These are phyloP conservation scores for Sinonovacula constricta DNA, from an alignment of 1,140 invertebrate genomes.

Conservation along the genomic window DNA sequence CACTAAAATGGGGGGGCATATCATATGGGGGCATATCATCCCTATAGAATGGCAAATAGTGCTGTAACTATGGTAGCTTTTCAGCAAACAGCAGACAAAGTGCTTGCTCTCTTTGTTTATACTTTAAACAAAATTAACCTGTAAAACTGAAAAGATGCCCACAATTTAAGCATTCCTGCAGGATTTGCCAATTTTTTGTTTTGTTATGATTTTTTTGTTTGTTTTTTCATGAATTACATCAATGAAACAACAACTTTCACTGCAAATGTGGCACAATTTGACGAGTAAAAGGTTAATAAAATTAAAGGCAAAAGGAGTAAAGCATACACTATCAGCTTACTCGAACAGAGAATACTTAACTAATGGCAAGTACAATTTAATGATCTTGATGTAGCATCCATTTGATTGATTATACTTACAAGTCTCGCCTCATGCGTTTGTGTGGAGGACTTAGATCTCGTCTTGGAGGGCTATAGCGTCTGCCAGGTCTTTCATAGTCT, in stretches of 20 bases:
- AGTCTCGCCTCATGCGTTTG: conserved; percentile 77
- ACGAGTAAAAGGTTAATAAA: too few relatives aligned
- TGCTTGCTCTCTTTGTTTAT: not conserved
- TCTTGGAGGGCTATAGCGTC: conserved; percentile 67
- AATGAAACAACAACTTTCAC: too few relatives aligned
- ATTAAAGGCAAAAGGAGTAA: too few relatives aligned
- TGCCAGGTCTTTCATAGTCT: conserved; percentile 63
- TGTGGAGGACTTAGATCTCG: conserved; percentile 74
- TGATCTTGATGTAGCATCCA: too few relatives aligned
- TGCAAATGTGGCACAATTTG: too few relatives aligned
- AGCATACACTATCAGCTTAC: too few relatives aligned
- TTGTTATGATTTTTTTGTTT: too few relatives aligned
- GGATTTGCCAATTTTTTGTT: too few relatives aligned
- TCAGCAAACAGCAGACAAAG: conserved; percentile 19
- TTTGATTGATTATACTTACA: too few relatives aligned
- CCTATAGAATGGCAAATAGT: conserved; percentile 21
- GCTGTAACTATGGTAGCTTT: conserved; percentile 65
- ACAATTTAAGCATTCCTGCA: not conserved
- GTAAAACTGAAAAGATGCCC: not conserved
- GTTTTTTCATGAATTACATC: too few relatives aligned
- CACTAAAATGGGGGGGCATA: conserved; percentile 61
- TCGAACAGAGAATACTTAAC: too few relatives aligned
- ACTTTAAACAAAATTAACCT: not conserved
- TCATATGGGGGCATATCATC: conserved; percentile 60
- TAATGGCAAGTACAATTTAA: too few relatives aligned